These are phyloP conservation scores for Tenebrio molitor DNA, from an alignment of 1,140 invertebrate species.

Conservation along the genomic window DNA sequence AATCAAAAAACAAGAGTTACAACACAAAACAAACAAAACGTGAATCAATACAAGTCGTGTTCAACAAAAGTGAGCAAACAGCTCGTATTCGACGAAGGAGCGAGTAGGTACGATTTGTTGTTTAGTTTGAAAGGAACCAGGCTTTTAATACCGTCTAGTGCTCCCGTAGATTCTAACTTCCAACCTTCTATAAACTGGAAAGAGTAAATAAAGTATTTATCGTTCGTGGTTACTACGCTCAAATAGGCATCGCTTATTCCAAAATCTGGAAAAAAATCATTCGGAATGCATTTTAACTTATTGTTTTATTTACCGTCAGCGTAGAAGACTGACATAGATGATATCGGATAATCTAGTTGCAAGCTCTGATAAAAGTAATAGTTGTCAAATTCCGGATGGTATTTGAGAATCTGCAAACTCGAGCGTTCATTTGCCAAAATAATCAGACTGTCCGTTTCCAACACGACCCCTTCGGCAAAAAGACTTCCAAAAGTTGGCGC, in stretches of 20 bases:
- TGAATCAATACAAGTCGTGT: slow-evolving; percentile 51
- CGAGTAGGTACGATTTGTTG: slow-evolving; percentile 59
- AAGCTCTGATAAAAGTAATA: slow-evolving; percentile 62
- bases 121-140: slow-evolving; percentile 59
- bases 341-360: slow-evolving; percentile 51
- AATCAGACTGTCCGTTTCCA: slow-evolving; percentile 58
- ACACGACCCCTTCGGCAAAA: slow-evolving; percentile 56
- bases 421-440: slow-evolving; percentile 56
- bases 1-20: no score
- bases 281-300: not conserved
- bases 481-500: slow-evolving; percentile 56
- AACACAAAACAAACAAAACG: slow-evolving; percentile 29
- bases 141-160: slow-evolving; percentile 57
- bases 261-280: slow-evolving; percentile 53
- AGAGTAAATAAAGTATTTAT: slow-evolving; percentile 59
- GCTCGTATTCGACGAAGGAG: slow-evolving; percentile 57
- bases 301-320: slow-evolving; percentile 55
- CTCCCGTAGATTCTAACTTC: slow-evolving; percentile 58
- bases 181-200: slow-evolving; percentile 60
- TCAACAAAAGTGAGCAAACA: slow-evolving; percentile 58
- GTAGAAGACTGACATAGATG: slow-evolving; percentile 59
- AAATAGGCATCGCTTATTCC: slow-evolving; percentile 61
- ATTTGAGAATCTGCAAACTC: slow-evolving; percentile 59
- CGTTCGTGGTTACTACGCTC: slow-evolving; percentile 55
- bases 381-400: slow-evolving; percentile 57